Conservation (phyloP, 2,113 vertebrate genomes). For the Tyto alba region DNA sequence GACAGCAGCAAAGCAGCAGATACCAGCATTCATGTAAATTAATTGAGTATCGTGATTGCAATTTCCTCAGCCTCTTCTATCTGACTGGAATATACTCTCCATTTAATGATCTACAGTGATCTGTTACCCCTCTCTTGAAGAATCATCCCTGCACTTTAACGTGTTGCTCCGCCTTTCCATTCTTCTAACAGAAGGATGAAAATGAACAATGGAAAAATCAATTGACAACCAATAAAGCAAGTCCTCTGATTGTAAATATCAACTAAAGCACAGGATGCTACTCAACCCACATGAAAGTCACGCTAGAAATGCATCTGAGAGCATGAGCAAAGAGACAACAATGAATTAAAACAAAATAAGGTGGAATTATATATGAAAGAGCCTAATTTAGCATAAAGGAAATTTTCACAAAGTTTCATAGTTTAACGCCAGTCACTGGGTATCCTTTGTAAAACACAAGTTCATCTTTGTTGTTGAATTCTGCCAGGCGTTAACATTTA, state of each 20-base stretch:
- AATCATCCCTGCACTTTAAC: not conserved
- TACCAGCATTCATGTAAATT: not conserved
- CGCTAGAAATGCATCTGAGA: not conserved
- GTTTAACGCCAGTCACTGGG: not conserved
- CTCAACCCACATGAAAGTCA: not conserved
- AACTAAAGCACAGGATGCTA: not conserved
- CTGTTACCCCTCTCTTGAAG: not conserved
- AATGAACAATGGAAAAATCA: not conserved
- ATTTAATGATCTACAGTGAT: not conserved
- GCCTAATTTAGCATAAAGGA: not conserved
- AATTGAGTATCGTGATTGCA: not conserved
- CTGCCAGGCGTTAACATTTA: not conserved
- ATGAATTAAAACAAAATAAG: not conserved
- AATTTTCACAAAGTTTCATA: not conserved
- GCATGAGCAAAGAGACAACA: not conserved
- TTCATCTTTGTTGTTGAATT: not conserved
- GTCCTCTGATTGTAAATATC: not conserved
- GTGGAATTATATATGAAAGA: not conserved
- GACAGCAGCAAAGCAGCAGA: not conserved
- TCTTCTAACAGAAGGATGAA: not conserved
- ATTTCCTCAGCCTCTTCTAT: not conserved
- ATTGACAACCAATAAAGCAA: not conserved
- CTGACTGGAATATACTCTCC: not conserved
- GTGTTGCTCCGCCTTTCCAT: not conserved
- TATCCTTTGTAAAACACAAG: not conserved